Base-by-base conservation (phyloP, 1,140 invertebrate species). In the Capitella teleta region DNA sequence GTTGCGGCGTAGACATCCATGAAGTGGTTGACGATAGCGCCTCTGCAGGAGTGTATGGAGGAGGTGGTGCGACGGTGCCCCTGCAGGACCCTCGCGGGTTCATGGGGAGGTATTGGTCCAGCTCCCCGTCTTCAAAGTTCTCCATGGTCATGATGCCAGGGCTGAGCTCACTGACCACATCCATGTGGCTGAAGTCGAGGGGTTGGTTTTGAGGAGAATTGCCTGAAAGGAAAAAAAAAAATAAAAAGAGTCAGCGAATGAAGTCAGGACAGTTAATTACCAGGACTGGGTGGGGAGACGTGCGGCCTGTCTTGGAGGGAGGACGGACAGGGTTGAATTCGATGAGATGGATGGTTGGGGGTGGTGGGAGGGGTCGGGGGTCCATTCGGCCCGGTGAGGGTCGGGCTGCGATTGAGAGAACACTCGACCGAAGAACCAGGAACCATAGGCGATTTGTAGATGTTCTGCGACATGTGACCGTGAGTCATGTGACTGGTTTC, bases 41-140 rank as follows among this genome's bases (percentile, higher is more conserved):
- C 10, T 21, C 42, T 14, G 42, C 28, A 28, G 42, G 24, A 44
- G 16, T 28, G 23, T 21, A 25, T 16, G 30, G 30, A 8, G n/a
- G 8, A 16, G 23, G 42, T 26, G 23, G 25, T 44, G 28, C 24
- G 42, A 26, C 3, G 42, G 42, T 26, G 42, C 23, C 21, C 23
- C 23, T 28, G 21, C 42, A 5, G 25, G 21, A n/a, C 25, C 25
- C 16, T 18, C 21, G 21, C 42, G 21, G 23, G 21, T 28, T 28
- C 25, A 16, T 16, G 16, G 42, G 42, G 23, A 44, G 42, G 42
- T 44, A 44, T 44, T 44, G 42, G 42, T 44, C 42, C 19, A 44
- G 26, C 26, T 44, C 42, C 16, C 18, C 42, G 21, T 44, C 42
- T 21, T 44, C 42, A 25, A 44, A 44, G 42, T 44, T 44, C 23